Evolutionary conservation across 2,888 invertebrate species (phyloP).

Genomic region (Eudemis profundana): DNA sequence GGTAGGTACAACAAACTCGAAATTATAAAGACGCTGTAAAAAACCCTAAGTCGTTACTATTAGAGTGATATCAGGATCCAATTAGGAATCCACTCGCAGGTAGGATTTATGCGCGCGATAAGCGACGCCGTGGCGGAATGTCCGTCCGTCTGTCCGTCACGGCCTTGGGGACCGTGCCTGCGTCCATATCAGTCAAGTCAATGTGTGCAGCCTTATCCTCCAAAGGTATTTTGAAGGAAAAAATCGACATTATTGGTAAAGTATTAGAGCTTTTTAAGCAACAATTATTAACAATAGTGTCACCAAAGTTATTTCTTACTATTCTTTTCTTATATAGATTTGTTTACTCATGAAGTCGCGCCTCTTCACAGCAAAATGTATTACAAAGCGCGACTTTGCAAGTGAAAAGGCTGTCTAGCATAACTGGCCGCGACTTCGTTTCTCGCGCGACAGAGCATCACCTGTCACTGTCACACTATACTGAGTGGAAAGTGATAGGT

Average conservation of each 20-base stretch:
- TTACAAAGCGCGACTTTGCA: no score
- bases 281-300: no score
- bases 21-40: slow-evolving; percentile 27
- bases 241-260: neutral
- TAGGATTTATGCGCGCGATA: slow-evolving; percentile 63
- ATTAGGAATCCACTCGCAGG: slow-evolving; percentile 44
- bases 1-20: neutral
- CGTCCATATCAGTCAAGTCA: slow-evolving; percentile 5
- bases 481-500: no score
- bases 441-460: no score
- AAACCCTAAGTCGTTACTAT: slow-evolving; percentile 21
- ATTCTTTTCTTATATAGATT: no score
- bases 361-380: no score
- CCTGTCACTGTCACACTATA: no score
- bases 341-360: no score
- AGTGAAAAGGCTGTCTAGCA: no score
- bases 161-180: slow-evolving; percentile 33
- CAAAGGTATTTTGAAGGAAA: neutral
- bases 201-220: neutral
- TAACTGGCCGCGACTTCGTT: no score
- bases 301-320: no score
- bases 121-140: slow-evolving; percentile 62
- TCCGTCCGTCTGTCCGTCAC: slow-evolving; percentile 50
- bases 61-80: slow-evolving; percentile 26
- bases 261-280: no score